Conservation (phyloP, 2,797 vertebrate genomes). For the Phrynocephalus forsythii region DNA sequence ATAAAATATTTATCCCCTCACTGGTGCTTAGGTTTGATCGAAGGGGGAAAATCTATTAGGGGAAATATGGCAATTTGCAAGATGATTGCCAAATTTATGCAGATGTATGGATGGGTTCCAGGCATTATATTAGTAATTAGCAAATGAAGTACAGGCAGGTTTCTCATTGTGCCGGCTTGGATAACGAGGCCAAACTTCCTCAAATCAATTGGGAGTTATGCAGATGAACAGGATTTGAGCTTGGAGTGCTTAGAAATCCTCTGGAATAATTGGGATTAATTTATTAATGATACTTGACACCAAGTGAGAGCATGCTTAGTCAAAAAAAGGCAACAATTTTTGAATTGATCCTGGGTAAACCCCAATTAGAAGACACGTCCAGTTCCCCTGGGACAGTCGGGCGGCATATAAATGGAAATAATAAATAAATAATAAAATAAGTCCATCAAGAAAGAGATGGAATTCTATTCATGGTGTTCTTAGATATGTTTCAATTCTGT, state of each 20-base stretch:
- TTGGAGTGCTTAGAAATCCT: neutral
- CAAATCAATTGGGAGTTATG: neutral
- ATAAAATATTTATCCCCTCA: neutral
- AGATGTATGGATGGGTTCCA: neutral
- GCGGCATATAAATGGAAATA: too few species aligned
- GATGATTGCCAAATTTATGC: neutral
- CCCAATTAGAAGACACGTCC: neutral
- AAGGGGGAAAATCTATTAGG: neutral
- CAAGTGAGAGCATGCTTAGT: neutral
- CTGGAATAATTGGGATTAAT: conserved; percentile 20
- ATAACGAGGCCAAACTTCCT: neutral
- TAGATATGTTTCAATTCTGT: neutral
- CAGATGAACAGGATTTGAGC: neutral
- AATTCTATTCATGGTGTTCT: neutral
- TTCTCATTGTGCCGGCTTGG: neutral
- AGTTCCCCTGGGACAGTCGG: neutral
- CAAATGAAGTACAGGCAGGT: accelerated
- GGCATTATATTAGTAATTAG: neutral
- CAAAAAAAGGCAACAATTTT: conserved; percentile 26
- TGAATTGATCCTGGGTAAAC: conserved; percentile 15
- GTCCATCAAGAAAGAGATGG: neutral
- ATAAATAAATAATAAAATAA: neutral
- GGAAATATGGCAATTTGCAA: conserved; percentile 22
- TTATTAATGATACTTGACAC: conserved; percentile 2
- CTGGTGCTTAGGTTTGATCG: neutral